These are phyloP conservation scores for Mugil cephalus DNA, from an alignment of 2,113 vertebrate genomes.

Conservation along the genomic window DNA sequence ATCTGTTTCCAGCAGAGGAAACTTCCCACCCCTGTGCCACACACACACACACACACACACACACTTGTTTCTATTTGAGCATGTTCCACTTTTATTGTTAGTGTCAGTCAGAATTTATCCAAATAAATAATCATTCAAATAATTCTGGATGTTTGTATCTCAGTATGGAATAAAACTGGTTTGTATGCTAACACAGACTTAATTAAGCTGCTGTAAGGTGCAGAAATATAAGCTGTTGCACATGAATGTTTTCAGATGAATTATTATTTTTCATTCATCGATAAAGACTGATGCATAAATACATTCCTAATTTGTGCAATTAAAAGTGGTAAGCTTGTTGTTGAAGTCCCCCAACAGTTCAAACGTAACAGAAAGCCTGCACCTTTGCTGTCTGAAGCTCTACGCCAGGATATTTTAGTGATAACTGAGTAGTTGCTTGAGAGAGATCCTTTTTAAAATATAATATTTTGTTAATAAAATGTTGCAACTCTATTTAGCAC, in stretches of 20 bases:
- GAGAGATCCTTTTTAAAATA: background rate
- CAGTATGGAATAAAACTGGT: no score
- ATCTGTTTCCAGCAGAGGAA: slow-evolving; percentile 76
- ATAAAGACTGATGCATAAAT: background rate
- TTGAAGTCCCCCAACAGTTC: background rate
- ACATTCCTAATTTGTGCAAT: background rate
- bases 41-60: slow-evolving; percentile 32
- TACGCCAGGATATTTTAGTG: no score
- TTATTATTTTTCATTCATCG: background rate
- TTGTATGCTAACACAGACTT: background rate
- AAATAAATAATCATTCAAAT: no score
- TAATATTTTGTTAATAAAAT: background rate
- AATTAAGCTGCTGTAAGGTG: background rate
- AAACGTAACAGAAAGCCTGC: background rate
- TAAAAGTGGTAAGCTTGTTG: background rate
- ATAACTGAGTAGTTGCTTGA: background rate
- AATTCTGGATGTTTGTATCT: no score
- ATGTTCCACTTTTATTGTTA: no score
- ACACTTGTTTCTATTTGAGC: background rate
- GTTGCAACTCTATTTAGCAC: background rate
- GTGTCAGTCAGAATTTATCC: background rate
- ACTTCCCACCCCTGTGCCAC: slow-evolving; percentile 45
- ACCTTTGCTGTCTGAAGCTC: no score
- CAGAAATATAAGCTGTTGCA: background rate
- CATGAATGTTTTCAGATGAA: background rate